A percentile compares a stretch with the other conserved stretches of the same genome.
These are phyloP conservation scores for Hemibagrus wyckioides DNA, from an alignment of 2,113 vertebrate species.

Conservation along the genomic window DNA sequence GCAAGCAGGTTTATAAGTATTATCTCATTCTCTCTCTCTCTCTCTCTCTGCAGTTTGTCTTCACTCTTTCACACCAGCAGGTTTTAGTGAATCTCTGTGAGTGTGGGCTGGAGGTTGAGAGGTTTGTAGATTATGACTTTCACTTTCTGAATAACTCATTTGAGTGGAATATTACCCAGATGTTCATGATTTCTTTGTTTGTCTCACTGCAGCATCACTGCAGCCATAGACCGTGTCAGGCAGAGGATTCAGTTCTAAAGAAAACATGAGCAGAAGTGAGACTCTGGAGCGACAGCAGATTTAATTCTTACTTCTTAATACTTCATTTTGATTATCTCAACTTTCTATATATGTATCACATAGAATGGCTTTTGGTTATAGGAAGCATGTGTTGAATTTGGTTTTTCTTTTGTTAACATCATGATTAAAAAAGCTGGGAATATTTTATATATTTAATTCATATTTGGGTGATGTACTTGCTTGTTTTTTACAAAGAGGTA, in stretches of 20 bases:
- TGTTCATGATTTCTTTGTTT: background rate
- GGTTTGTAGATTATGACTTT: background rate
- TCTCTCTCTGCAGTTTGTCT: background rate
- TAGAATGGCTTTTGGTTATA: background rate
- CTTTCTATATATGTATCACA: background rate
- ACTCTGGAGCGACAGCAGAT: background rate
- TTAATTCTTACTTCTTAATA: background rate
- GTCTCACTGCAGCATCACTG: background rate
- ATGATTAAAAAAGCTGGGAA: background rate
- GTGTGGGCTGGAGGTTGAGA: background rate
- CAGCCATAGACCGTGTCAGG: background rate
- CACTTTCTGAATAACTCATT: background rate
- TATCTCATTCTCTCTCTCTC: background rate
- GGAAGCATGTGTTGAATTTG: background rate
- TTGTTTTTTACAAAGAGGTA: too few relatives aligned
- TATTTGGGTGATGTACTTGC: background rate
- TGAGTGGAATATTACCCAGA: background rate
- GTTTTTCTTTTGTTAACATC: background rate
- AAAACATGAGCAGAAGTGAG: background rate
- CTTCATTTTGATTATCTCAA: background rate
- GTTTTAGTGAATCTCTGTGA: conserved; percentile 11
- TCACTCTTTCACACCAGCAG: background rate
- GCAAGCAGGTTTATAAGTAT: background rate
- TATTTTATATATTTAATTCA: background rate
- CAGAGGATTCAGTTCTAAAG: background rate